These are phyloP conservation scores for Hyalella azteca DNA, from an alignment of 2,888 invertebrate genomes.

Conservation along the genomic window DNA sequence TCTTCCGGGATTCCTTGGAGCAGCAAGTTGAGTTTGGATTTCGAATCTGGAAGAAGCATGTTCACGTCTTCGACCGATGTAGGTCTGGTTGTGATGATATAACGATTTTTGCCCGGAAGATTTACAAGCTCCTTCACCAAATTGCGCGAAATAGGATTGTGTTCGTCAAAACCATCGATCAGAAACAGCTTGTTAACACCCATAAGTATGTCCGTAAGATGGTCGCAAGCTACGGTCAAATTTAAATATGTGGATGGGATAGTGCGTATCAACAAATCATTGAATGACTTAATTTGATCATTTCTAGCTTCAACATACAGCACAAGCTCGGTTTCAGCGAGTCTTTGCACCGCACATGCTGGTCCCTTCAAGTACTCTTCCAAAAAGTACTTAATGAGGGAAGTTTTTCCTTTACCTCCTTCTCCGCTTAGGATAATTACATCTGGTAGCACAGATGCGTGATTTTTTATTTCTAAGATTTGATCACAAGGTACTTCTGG, in stretches of 20 bases:
- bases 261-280: slow-evolving; percentile 36
- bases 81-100: slow-evolving; percentile 42
- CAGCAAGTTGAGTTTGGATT: slow-evolving; percentile 38
- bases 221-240: slow-evolving; percentile 33
- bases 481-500: slow-evolving; percentile 26
- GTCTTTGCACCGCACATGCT: not conserved
- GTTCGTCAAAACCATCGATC: slow-evolving; percentile 46
- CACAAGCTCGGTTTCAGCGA: slow-evolving; percentile 39
- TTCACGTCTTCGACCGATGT: slow-evolving; percentile 37
- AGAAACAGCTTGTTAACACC: slow-evolving; percentile 44
- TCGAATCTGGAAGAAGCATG: slow-evolving; percentile 27
- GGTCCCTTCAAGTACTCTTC: slow-evolving; percentile 18
- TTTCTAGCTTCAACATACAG: slow-evolving; percentile 44
- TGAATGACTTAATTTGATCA: slow-evolving; percentile 33
- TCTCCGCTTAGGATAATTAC: slow-evolving; percentile 43
- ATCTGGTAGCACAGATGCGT: slow-evolving; percentile 44
- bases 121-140: slow-evolving; percentile 46
- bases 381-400: slow-evolving; percentile 42
- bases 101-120: slow-evolving; percentile 39
- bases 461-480: slow-evolving; percentile 36
- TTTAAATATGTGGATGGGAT: slow-evolving; percentile 44
- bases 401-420: slow-evolving; percentile 52
- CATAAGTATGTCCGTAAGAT: slow-evolving; percentile 39
- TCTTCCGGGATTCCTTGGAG: slow-evolving; percentile 51
- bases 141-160: slow-evolving; percentile 37